Evolutionary conservation across 2,888 invertebrate genomes (phyloP).

Genomic region (Sinotaia quadrata): DNA sequence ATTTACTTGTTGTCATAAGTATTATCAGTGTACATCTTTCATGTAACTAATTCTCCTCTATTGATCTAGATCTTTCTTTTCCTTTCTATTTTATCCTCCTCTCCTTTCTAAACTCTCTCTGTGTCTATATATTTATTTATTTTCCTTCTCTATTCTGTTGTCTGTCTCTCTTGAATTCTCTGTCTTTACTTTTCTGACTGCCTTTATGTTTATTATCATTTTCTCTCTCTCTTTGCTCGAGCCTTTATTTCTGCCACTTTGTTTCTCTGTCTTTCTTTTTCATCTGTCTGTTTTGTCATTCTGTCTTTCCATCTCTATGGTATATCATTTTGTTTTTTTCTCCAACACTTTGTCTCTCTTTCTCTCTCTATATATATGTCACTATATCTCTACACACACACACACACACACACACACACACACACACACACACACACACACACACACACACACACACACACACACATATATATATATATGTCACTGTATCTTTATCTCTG

Average conservation of each 20-base stretch:
- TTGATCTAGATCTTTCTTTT: no score
- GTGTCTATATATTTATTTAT: neutral
- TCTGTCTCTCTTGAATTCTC: neutral
- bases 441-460: slow-evolving; percentile 4
- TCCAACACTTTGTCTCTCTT: slow-evolving; percentile 2
- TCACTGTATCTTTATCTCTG: neutral
- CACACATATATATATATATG: neutral
- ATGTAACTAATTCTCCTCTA: no score
- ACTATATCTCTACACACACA: neutral
- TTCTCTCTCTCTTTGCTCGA: neutral
- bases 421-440: slow-evolving; percentile 11
- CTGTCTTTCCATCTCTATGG: neutral
- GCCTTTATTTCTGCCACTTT: neutral
- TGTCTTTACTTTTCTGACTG: neutral
- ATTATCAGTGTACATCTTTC: no score
- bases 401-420: neutral
- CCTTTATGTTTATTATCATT: neutral
- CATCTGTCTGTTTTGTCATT: neutral
- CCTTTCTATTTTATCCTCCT: no score
- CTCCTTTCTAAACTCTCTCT: no score
- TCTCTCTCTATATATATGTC: neutral
- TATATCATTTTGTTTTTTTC: neutral
- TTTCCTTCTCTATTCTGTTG: neutral
- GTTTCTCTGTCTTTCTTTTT: neutral
- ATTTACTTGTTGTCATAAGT: no score